These are phyloP conservation scores for Antigone vipio DNA, from an alignment of 2,113 vertebrate species.

Conservation along the genomic window DNA sequence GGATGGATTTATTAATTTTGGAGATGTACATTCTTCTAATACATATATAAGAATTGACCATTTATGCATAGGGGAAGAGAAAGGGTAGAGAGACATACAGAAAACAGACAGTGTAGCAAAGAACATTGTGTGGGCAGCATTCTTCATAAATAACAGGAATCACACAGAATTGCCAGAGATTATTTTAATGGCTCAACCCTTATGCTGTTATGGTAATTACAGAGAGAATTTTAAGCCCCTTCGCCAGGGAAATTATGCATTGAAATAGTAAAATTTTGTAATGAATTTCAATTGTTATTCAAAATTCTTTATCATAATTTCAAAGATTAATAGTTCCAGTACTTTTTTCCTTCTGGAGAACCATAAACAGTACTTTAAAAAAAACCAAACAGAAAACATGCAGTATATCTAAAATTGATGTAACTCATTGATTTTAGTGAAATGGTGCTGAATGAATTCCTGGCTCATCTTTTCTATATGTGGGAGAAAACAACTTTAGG, in stretches of 20 bases:
- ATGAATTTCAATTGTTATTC: constrained; percentile 42
- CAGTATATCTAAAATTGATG: neutral
- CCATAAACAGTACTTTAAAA: neutral
- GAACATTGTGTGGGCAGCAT: constrained; percentile 5
- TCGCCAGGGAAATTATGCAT: constrained; percentile 50
- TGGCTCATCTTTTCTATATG: neutral
- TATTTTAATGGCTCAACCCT: constrained; percentile 69
- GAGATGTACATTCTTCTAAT: constrained; percentile 53
- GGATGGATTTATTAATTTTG: constrained; percentile 69
- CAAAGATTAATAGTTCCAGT: neutral
- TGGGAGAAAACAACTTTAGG: neutral
- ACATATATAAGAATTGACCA: constrained; percentile 48
- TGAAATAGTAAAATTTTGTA: constrained; percentile 50
- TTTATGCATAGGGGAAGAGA: constrained; percentile 36
- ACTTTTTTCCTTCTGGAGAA: neutral
- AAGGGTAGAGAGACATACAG: neutral
- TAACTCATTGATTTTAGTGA: neutral
- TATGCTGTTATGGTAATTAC: constrained; percentile 70
- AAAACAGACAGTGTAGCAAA: constrained; percentile 14
- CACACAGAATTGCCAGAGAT: constrained; percentile 68
- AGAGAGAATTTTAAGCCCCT: constrained; percentile 58
- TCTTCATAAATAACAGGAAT: constrained; percentile 59
- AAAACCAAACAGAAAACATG: neutral
- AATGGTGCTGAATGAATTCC: neutral
- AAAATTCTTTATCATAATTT: constrained; percentile 50